These are phyloP conservation scores for Phataginus tricuspis DNA, from an alignment of 2,797 vertebrate genomes.

Conservation along the genomic window DNA sequence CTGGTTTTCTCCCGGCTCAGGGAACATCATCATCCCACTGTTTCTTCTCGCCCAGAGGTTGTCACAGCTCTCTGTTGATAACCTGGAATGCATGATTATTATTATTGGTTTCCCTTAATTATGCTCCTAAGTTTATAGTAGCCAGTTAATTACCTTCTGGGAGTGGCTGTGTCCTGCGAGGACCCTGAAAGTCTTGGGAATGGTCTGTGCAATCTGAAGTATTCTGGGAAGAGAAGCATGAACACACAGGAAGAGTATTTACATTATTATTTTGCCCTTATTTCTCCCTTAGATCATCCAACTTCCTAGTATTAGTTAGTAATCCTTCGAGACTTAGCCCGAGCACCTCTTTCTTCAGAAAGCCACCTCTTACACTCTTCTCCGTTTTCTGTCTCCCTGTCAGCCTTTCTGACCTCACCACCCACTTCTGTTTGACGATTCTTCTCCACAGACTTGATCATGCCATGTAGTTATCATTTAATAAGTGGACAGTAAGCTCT, in stretches of 20 bases:
- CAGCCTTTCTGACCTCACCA: background rate
- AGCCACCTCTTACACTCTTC: background rate
- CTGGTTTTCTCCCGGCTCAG: background rate
- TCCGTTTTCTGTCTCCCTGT: background rate
- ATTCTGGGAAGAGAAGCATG: background rate
- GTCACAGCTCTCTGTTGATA: background rate
- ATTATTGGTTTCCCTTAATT: background rate
- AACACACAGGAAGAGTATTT: background rate
- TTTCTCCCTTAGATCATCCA: background rate
- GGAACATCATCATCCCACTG: background rate
- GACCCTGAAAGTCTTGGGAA: background rate
- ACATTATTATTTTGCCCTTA: background rate
- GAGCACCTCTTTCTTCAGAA: background rate
- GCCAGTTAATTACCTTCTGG: background rate
- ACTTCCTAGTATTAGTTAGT: background rate
- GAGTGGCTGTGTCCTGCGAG: background rate
- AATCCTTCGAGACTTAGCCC: background rate
- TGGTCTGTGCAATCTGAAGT: background rate
- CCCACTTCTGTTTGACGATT: background rate
- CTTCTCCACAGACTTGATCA: background rate
- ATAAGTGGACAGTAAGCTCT: background rate
- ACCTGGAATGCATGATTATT: background rate
- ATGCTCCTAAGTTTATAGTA: background rate
- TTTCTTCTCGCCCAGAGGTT: background rate
- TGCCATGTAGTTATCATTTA: background rate